Conservation (phyloP, 2,797 vertebrate genomes). For the Pelodytes ibericus region DNA sequence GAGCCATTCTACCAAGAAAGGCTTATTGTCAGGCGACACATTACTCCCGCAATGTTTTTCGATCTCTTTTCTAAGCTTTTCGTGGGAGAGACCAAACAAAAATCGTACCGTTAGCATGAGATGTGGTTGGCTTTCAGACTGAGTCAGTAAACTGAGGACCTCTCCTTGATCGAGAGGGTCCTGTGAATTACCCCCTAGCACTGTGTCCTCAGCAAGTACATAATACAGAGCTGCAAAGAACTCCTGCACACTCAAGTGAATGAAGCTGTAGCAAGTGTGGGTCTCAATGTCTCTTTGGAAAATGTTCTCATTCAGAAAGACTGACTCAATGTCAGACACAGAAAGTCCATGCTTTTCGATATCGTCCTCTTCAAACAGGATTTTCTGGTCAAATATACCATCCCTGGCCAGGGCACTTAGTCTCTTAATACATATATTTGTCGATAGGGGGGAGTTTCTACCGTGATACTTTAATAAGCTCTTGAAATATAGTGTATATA, state of each 20-base stretch:
- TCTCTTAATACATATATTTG: not conserved
- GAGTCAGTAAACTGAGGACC: not conserved
- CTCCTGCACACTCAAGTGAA: conserved; percentile 59
- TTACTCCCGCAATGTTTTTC: not conserved
- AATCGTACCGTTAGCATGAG: not conserved
- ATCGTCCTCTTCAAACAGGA: conserved; percentile 30
- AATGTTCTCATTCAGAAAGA: conserved; percentile 56
- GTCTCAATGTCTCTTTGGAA: conserved; percentile 57
- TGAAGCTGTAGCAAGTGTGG: conserved; percentile 58
- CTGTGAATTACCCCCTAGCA: not conserved
- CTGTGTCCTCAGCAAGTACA: conserved; percentile 28
- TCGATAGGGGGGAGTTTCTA: conserved; percentile 41
- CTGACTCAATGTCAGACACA: conserved; percentile 39
- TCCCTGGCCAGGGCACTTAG: not conserved
- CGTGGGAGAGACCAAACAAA: not conserved
- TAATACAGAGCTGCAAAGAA: conserved; percentile 61
- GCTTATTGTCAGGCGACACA: not conserved
- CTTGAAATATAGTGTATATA: not conserved
- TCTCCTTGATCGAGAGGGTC: not conserved
- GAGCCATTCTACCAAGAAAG: not conserved
- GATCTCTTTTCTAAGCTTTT: too few relatives aligned
- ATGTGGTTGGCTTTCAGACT: not conserved
- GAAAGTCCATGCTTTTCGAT: conserved; percentile 52
- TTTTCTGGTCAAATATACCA: not conserved
- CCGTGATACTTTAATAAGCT: conserved; percentile 1